Evolutionary conservation across 2,797 vertebrate genomes (phyloP), one percentile per base, ranked within the genome.

Genomic region (Tokudaia tokunoshimensis): DNA sequence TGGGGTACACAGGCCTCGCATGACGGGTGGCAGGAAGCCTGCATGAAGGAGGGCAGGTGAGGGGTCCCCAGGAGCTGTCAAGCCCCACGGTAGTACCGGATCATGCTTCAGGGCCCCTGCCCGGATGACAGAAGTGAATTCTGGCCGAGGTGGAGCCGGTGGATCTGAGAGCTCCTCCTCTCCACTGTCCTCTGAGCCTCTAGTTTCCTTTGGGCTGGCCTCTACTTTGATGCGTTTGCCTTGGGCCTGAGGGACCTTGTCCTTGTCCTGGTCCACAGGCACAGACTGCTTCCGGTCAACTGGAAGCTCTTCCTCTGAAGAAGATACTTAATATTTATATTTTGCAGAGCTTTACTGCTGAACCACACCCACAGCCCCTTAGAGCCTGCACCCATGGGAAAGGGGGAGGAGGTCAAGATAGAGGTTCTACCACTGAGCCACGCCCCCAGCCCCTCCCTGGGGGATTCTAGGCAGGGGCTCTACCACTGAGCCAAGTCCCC

Each of bases 1-100:
- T 0, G 99, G 99, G 8, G 99, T 97, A n/a, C 99, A 99, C 97
- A 99, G 96, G 98, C 99, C 50, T 98, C 97, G 99, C 93, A 99
- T 98, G 0, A 97, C 4, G 93, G 99, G 99, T 26, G 99, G 99
- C 97, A 99, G 98, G 94, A 99, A 98, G 75, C 99, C 99, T 0
- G 98, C 72, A 0, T 98, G 98, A 0, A 99, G 98, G 19, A 89
- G 86, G 19, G 97, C 17, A 0, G 97, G 96, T 0, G 97, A 98
- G 41, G 99, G 94, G 13, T 98, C 98, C 81, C 99, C 99, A 0
- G 98, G 95, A 12, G 92, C 75, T 2, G 79, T 67, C 41, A 80
- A 99, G 98, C n/a, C 93, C 97, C 52, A 97, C 0, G 95, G 87
- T 50, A 90, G 89, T 31, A 92, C 34, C 10, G 92, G 79, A 24